Conservation (phyloP, 2,888 invertebrate species). For the Aphidius colemani region DNA sequence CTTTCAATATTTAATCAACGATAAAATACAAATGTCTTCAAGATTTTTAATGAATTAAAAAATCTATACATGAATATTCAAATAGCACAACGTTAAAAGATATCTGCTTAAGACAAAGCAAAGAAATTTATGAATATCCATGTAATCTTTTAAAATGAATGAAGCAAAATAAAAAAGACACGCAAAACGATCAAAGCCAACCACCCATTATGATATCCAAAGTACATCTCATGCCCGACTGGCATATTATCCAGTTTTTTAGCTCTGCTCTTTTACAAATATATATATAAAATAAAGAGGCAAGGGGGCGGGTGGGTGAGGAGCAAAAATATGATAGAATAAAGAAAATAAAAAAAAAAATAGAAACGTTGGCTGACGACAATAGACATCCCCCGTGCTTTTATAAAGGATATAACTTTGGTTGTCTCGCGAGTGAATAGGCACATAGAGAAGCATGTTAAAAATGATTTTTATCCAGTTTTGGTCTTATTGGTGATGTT, state of each 20-base stretch:
- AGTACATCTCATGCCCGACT: constrained; percentile 27
- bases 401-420: constrained; percentile 2
- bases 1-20: too few relatives aligned
- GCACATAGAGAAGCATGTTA: too few relatives aligned
- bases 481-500: too few relatives aligned
- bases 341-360: constrained; percentile 19
- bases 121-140: not conserved
- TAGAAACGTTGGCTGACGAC: constrained; percentile 24
- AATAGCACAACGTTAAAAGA: too few relatives aligned
- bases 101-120: constrained; percentile 1
- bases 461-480: too few relatives aligned
- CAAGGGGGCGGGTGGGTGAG: too few relatives aligned
- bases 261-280: constrained; percentile 44
- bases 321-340: not conserved
- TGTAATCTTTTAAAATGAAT: constrained; percentile 16
- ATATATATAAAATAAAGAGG: constrained; percentile 6
- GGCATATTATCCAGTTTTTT: constrained; percentile 26
- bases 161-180: not conserved
- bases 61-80: too few relatives aligned
- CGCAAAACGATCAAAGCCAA: constrained; percentile 13
- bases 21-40: too few relatives aligned
- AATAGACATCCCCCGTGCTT: constrained; percentile 19
- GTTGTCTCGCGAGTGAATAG: not conserved
- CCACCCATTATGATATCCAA: constrained; percentile 25
- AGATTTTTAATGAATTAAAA: too few relatives aligned